Conservation (phyloP, 2,797 vertebrate genomes). For the Thaleichthys pacificus region DNA sequence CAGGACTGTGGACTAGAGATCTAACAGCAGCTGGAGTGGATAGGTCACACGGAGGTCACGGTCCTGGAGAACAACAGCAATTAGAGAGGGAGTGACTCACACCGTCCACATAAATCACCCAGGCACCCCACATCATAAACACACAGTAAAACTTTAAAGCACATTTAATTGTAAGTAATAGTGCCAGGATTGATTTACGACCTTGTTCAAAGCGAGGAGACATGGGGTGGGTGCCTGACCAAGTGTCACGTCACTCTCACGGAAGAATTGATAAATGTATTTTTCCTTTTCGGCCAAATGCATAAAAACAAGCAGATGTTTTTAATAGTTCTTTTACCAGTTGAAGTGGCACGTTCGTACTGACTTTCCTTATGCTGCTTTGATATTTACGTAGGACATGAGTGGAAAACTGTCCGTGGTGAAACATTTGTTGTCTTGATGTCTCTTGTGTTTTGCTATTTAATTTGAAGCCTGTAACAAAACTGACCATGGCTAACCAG, state of each 20-base stretch:
- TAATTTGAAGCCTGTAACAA: constrained; percentile 65
- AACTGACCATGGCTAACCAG: constrained; percentile 52
- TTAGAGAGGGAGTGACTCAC: constrained; percentile 82
- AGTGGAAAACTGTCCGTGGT: constrained; percentile 50
- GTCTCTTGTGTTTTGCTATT: constrained; percentile 59
- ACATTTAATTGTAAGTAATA: constrained; percentile 89
- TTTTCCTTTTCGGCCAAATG: constrained; percentile 62
- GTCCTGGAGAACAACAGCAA: constrained; percentile 73
- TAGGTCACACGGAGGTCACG: constrained; percentile 73
- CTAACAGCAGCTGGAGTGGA: constrained; percentile 63
- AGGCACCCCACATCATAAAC: constrained; percentile 82
- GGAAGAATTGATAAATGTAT: constrained; percentile 76
- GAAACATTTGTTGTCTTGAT: constrained; percentile 62
- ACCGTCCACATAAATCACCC: constrained; percentile 85
- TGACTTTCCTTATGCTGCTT: constrained; percentile 49
- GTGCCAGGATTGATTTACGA: constrained; percentile 83
- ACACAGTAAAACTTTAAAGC: constrained; percentile 90
- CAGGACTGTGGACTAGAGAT: constrained; percentile 37
- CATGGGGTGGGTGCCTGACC: constrained; percentile 66
- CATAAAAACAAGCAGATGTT: constrained; percentile 72
- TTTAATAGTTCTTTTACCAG: constrained; percentile 60
- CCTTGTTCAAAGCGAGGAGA: constrained; percentile 71
- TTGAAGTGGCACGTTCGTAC: constrained; percentile 51
- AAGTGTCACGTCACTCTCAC: constrained; percentile 72
- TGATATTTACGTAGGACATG: constrained; percentile 45